Base-by-base conservation (phyloP, 2,797 vertebrate genomes). In the Karalla daura region DNA sequence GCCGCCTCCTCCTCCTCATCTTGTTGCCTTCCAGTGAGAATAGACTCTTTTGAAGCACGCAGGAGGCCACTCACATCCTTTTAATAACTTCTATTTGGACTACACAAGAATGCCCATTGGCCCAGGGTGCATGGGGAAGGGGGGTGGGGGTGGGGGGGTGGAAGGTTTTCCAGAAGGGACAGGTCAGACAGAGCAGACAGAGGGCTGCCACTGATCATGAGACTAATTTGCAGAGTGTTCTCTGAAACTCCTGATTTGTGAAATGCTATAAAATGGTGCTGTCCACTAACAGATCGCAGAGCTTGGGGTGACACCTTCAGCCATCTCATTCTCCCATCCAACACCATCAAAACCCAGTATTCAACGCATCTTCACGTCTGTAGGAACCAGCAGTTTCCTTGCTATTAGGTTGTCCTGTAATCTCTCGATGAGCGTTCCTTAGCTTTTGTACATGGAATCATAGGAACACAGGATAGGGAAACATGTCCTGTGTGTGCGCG, bases 1-100 rank as follows among this genome's bases (percentile, higher is more conserved):
- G 45, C 59, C 0, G 56, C 61, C n/a, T 60, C 59, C 46, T 60
- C 59, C 0, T 44, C 67, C 28, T 66, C 59, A 58, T 77, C 49
- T 47, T 27, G n/a, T 33, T 64, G 17, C 60, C 45, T 76, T 28
- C 63, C 20, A 44, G 4, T 70, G 23, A 15, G 49, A 39, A 40
- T 20, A 14, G 14, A 32, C 37, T 32, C 46, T n/a, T 45, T 45
- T 24, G 15, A 51, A 28, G 58, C 53, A 58, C 52, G 53, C 49
- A 50, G 0, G 2, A 52, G 54, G 59, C 30, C 68, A 28, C 12
- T 43, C 52, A 24, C 30, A 45, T 13, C 27, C 17, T 25, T 15
- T 14, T 10, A 8, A 21, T 50, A n/a, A n/a, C n/a, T n/a, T 20
- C 27, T 25, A 30, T 61, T 9, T 54, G 23, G 21, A 46, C 7